A percentile compares a stretch with the other conserved stretches of the same genome.
Conservation (phyloP, 2,113 vertebrate species). For the Conger conger region DNA sequence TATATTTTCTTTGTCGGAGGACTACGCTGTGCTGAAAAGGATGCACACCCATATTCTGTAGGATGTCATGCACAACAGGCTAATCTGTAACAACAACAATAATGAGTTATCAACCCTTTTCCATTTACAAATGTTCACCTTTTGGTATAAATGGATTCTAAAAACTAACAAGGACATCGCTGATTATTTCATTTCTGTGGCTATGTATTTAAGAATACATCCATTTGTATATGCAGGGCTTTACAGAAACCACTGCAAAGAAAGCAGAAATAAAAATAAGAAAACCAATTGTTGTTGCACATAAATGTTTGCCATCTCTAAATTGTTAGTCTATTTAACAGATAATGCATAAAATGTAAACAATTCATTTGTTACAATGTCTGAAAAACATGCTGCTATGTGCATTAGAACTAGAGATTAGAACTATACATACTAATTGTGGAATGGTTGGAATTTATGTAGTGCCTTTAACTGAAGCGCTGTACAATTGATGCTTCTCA, state of each 20-base stretch:
- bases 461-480: no score
- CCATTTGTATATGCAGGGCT: no score
- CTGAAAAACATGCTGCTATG: neutral
- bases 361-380: neutral
- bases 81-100: no score
- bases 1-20: neutral
- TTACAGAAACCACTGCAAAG: no score
- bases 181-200: no score
- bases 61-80: no score
- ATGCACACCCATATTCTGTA: neutral
- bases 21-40: neutral
- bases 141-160: no score
- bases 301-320: neutral
- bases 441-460: neutral
- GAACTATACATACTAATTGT: neutral
- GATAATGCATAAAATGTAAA: neutral
- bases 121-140: no score
- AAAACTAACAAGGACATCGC: no score
- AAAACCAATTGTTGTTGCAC: neutral
- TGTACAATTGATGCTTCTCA: no score
- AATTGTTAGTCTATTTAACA: neutral
- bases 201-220: no score
- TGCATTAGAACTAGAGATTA: neutral
- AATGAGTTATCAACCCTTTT: no score
- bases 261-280: neutral